phyloP scores from a whole-genome alignment of 2,113 vertebrate genomes.

The Manacus vitellinus region DNA sequence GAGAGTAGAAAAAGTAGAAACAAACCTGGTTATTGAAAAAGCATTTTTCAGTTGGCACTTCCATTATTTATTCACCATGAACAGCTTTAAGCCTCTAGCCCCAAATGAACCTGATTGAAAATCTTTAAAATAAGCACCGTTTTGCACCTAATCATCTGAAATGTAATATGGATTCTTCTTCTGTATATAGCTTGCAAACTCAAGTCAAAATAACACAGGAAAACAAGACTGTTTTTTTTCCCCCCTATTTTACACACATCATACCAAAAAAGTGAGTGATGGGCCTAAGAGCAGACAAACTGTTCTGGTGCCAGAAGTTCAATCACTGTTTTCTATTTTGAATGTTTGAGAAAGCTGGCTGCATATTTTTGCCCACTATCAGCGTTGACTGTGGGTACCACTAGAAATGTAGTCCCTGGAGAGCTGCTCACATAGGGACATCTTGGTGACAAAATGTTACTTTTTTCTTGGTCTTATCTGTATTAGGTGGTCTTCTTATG shows the following conservation, averaged over 20 bases:
- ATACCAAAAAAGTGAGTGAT: neutral
- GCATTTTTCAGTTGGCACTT: neutral
- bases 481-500: neutral
- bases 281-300: neutral
- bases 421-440: neutral
- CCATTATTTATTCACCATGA: neutral
- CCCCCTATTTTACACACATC: rapidly evolving
- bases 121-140: neutral
- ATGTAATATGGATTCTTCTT: neutral
- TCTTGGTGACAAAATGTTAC: neutral
- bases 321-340: neutral
- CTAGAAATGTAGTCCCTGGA: neutral
- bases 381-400: rapidly evolving
- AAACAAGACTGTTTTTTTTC: neutral
- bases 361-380: neutral
- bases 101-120: neutral
- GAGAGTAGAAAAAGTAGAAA: neutral
- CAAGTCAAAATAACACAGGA: neutral
- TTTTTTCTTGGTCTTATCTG: neutral
- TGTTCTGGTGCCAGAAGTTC: neutral
- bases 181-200: neutral
- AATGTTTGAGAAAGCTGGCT: neutral
- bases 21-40: neutral
- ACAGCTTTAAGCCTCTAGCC: neutral
- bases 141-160: neutral